Evolutionary conservation across 1,140 invertebrate genomes (phyloP).

Genomic region (Lineus longissimus): DNA sequence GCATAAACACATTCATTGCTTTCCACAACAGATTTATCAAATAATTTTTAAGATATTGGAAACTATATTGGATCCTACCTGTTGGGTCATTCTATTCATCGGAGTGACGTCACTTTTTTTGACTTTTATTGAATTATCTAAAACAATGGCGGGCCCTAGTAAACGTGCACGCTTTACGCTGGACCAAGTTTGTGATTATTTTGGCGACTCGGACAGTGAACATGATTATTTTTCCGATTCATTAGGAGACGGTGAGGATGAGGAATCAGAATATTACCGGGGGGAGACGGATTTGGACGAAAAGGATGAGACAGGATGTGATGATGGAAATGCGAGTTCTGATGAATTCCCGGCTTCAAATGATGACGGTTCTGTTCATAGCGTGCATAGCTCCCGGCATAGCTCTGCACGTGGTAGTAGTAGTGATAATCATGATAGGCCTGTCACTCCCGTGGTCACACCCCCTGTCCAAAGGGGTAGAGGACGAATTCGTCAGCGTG

Average conservation of each 20-base stretch:
- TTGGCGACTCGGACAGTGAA: not conserved
- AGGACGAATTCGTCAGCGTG: not conserved
- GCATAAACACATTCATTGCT: too few relatives aligned
- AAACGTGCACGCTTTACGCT: too few relatives aligned
- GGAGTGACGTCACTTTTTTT: not conserved
- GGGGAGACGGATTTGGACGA: not conserved
- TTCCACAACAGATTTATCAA: too few relatives aligned
- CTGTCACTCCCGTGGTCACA: conserved; percentile 16
- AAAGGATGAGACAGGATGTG: conserved; percentile 7
- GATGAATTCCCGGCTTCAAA: too few relatives aligned
- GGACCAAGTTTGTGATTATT: not conserved
- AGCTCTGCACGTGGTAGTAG: too few relatives aligned
- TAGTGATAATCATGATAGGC: not conserved
- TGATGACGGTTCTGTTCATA: too few relatives aligned
- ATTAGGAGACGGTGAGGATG: conserved; percentile 7
- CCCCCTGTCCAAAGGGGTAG: conserved; percentile 18
- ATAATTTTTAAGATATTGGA: too few relatives aligned
- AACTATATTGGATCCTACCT: too few relatives aligned
- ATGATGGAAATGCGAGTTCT: conserved; percentile 9
- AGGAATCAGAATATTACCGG: not conserved
- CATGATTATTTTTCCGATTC: conserved; percentile 5
- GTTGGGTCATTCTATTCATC: not conserved
- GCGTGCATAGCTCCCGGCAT: too few relatives aligned
- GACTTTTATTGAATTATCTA: not conserved
- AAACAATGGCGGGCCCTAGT: too few relatives aligned